Evolutionary conservation across 2,113 vertebrate species (phyloP).

Genomic region (Mastomys coucha): DNA sequence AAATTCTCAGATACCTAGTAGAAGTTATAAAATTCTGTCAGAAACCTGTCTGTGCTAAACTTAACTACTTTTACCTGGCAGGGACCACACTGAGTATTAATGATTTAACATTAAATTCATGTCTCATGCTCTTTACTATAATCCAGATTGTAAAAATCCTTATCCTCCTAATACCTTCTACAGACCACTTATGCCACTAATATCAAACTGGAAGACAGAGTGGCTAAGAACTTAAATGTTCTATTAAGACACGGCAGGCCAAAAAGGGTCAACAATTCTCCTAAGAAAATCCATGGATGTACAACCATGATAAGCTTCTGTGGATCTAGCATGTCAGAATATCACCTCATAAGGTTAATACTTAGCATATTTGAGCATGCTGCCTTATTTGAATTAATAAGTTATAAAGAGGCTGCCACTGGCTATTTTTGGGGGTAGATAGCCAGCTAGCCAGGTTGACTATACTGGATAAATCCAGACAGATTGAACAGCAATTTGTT

Average conservation of each 20-base stretch:
- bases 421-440: not conserved
- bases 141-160: not conserved
- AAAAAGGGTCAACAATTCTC: not conserved
- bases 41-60: not conserved
- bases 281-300: not conserved
- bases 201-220: not conserved
- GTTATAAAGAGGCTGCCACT: not conserved
- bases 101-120: not conserved
- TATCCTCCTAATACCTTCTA: not conserved
- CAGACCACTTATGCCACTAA: not conserved
- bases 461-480: not conserved
- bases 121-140: not conserved
- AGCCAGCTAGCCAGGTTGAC: not conserved
- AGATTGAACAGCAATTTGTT: not conserved
- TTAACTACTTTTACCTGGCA: not conserved
- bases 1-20: not conserved
- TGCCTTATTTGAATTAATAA: no score
- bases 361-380: no score
- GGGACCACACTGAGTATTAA: not conserved
- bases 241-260: not conserved
- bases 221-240: not conserved
- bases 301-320: no score
- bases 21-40: not conserved
- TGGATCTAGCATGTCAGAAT: no score
- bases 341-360: no score